These are phyloP conservation scores for Bembecia ichneumoniformis DNA, from an alignment of 2,888 invertebrate genomes.

Conservation along the genomic window DNA sequence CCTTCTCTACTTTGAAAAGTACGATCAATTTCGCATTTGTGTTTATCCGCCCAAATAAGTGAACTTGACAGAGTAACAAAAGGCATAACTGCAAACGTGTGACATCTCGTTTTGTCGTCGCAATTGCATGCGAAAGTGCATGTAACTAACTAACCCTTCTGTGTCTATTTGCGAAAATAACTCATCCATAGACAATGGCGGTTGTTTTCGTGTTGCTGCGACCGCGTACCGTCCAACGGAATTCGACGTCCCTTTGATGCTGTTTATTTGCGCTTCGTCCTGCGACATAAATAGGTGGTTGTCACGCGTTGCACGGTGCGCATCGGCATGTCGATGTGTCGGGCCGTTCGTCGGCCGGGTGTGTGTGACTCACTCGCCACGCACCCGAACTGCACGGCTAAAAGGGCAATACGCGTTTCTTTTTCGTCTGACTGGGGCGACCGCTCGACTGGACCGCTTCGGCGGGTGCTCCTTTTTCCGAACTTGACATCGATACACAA, in stretches of 20 bases:
- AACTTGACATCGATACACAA: conserved; percentile 22
- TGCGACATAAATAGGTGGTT: conserved; percentile 67
- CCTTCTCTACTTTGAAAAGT: no score
- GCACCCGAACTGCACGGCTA: conserved; percentile 37
- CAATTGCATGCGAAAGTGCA: conserved; percentile 1
- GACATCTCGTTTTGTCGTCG: background rate
- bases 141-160: conserved; percentile 17
- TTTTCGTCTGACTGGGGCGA: conserved; percentile 31
- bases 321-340: conserved; percentile 50
- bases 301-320: conserved; percentile 62
- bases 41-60: no score
- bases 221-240: conserved; percentile 36
- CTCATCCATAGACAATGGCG: conserved; percentile 65
- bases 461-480: conserved; percentile 19
- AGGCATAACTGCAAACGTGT: background rate
- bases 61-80: no score
- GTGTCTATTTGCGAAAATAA: conserved; percentile 65
- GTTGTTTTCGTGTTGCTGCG: conserved; percentile 40
- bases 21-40: no score
- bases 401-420: conserved; percentile 35
- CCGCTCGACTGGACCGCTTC: background rate
- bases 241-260: conserved; percentile 66
- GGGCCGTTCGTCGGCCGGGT: conserved; percentile 31
- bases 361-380: conserved; percentile 9
- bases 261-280: conserved; percentile 67